Base-by-base conservation (phyloP, 2,888 invertebrate genomes). In the Himalopsyche tibetana region DNA sequence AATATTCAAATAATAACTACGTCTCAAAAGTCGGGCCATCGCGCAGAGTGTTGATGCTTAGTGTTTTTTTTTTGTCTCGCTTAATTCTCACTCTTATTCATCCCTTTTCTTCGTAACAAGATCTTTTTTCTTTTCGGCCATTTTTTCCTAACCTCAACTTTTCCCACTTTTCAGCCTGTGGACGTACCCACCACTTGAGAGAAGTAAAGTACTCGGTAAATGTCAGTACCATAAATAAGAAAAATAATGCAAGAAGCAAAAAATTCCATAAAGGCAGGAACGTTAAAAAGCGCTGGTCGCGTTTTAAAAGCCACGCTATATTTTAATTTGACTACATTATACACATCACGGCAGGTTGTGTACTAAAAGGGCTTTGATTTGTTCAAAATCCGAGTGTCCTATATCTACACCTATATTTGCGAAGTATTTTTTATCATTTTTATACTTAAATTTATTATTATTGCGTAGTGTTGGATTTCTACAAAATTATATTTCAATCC, bases 171-270 rank as follows among this genome's bases (percentile, higher is more conserved):
- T 74, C 74, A 74, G 38, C 36, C 36, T 15, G 74, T 36, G 74
- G 74, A 36, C 2, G 38, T 28, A 74, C 74, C 28, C 63, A 28
- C n/a, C 63, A 28, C 63, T 63, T 63, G 63, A 11, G 38, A 28
- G 74, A 74, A 74, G 38, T 36, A 74, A 74, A 74, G 74, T 74
- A 74, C 74, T 74, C 74, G 36, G 74, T 74, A 74, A 74, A 74
- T 74, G 74, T 74, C 74, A 74, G 74, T 74, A 74, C 74, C 74
- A 74, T 74, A 74, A 74, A 74, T 74, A 74, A 74, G 74, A 74
- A 74, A 63, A 74, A 74, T 74, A 74, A 74, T 15, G 74, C 74
- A 74, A 36, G 36, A 36, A 74, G 74, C 38, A 74, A 74, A 74
- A 74, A 74, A 38, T 36, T 74, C n/a, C 38, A 74, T 36, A 74